Evolutionary conservation across 2,797 vertebrate species (phyloP).

Genomic region (Oreochromis mossambicus): DNA sequence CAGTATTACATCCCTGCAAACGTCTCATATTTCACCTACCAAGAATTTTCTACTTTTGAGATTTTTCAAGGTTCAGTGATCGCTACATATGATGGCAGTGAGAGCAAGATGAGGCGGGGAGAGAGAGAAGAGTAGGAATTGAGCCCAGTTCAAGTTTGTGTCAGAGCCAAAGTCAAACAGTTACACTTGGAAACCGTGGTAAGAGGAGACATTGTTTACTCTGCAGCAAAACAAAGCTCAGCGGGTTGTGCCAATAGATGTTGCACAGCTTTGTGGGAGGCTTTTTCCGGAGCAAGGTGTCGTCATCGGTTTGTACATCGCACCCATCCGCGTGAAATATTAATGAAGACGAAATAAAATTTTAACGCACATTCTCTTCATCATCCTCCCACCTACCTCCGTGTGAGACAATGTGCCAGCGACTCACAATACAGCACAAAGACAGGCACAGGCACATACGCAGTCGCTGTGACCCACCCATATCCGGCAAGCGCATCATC

Average conservation of each 20-base stretch:
- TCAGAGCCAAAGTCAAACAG: conserved; percentile 26
- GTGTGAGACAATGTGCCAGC: conserved; percentile 32
- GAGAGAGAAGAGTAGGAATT: not conserved
- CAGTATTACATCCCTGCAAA: conserved; percentile 52
- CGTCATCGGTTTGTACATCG: conserved; percentile 42
- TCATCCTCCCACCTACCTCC: conserved; percentile 41
- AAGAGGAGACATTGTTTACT: conserved; percentile 33
- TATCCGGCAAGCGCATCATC: conserved; percentile 18
- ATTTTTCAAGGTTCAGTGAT: conserved; percentile 58
- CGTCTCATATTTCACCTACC: conserved; percentile 31
- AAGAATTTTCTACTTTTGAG: conserved; percentile 43
- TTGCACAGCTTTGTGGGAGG: conserved; percentile 12
- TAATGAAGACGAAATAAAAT: conserved; percentile 56
- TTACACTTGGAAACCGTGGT: conserved; percentile 7
- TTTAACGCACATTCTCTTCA: conserved; percentile 56
- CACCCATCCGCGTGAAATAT: conserved; percentile 55
- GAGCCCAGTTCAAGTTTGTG: conserved; percentile 26
- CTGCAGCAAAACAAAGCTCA: conserved; percentile 26
- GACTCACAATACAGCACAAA: conserved; percentile 9
- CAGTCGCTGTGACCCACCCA: not conserved
- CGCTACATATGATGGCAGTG: conserved; percentile 27
- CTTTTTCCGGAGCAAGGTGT: conserved; percentile 14
- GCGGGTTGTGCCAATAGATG: conserved; percentile 18
- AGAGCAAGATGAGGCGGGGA: not conserved
- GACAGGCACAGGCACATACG: not conserved